Evolutionary conservation across 2,113 vertebrate genomes (phyloP).

Genomic region (Pyrgilauda ruficollis): DNA sequence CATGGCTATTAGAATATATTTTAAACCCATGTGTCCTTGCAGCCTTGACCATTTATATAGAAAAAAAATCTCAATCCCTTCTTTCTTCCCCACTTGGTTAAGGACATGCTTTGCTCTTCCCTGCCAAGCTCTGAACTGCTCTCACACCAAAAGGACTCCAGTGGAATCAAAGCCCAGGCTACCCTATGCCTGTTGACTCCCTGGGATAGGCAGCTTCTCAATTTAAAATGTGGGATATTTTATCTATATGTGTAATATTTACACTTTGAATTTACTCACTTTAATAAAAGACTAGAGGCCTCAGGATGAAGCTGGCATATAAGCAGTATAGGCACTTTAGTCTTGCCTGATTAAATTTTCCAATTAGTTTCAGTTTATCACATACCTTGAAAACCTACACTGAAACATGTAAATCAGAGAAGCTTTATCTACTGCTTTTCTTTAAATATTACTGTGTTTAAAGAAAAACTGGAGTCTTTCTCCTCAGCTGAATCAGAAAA

Average conservation of each 20-base stretch:
- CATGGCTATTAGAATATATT: not conserved
- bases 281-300: not conserved
- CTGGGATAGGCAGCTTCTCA: not conserved
- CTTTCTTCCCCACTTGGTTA: not conserved
- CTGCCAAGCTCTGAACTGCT: not conserved
- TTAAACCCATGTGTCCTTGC: not conserved
- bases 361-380: not conserved
- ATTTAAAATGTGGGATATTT: not conserved
- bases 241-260: not conserved
- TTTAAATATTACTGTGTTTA: not conserved
- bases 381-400: not conserved
- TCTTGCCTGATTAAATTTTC: not conserved
- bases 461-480: not conserved
- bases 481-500: not conserved
- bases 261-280: not conserved
- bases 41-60: not conserved
- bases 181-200: not conserved
- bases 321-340: not conserved
- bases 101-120: accelerated
- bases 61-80: not conserved
- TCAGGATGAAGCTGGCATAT: not conserved
- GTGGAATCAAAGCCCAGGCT: not conserved
- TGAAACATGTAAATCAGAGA: not conserved
- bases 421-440: not conserved
- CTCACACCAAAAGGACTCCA: not conserved